Percentiles rank a stretch among this genome's conserved stretches.
These are phyloP conservation scores for Leptonema lineaticorne DNA, from an alignment of 1,140 invertebrate genomes.

Conservation along the genomic window DNA sequence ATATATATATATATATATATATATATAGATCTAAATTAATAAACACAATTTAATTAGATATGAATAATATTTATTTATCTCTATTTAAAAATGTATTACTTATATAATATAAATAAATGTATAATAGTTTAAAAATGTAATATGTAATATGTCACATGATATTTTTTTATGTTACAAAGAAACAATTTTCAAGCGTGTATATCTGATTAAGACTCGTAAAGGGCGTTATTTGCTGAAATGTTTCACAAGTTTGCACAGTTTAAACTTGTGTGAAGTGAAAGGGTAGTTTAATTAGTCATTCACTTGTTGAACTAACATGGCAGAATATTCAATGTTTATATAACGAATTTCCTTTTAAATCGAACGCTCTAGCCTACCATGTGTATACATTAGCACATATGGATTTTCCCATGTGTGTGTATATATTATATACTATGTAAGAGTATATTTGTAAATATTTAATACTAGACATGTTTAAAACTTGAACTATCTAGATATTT, in stretches of 20 bases:
- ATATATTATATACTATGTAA: no score
- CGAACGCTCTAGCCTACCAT: no score
- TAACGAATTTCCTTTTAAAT: no score
- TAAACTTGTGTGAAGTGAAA: not conserved
- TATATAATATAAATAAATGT: no score
- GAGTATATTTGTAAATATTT: no score
- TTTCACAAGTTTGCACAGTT: not conserved
- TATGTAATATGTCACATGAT: not conserved
- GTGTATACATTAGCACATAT: not conserved
- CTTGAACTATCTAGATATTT: no score
- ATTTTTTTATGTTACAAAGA: not conserved
- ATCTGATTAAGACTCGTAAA: not conserved
- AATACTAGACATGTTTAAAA: no score
- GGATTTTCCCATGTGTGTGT: no score
- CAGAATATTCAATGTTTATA: not conserved
- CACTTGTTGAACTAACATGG: slow-evolving; percentile 11
- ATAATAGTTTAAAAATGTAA: not conserved
- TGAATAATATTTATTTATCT: no score
- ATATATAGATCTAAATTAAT: no score
- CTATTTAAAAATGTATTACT: no score
- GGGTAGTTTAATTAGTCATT: not conserved
- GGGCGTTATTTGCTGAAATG: not conserved
- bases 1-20: not conserved
- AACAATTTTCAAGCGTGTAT: not conserved
- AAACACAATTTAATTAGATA: no score